Conservation (phyloP, 2,797 vertebrate species). For the Hylomyscus alleni region DNA sequence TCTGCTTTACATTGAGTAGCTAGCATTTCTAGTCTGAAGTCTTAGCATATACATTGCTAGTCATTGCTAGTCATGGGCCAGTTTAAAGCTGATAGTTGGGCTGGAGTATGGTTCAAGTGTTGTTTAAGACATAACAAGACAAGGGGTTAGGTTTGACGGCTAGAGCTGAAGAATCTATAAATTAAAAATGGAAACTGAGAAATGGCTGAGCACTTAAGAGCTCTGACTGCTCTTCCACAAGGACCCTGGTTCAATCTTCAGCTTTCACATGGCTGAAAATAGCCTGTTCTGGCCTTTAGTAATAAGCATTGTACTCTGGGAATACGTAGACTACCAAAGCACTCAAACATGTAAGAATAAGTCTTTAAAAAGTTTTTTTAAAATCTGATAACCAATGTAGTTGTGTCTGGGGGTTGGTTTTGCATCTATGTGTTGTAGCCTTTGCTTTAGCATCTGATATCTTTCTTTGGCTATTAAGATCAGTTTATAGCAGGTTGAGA, state of each 20-base stretch:
- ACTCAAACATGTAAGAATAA: neutral
- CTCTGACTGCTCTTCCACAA: neutral
- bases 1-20: slow-evolving; percentile 38
- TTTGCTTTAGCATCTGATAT: slow-evolving; percentile 31
- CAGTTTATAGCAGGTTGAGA: neutral
- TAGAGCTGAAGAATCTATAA: neutral
- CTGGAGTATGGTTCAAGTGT: neutral
- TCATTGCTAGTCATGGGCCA: neutral
- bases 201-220: neutral
- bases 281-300: neutral
- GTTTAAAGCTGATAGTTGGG: neutral
- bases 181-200: neutral
- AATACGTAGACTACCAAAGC: neutral
- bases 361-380: neutral
- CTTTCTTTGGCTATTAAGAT: neutral
- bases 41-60: neutral
- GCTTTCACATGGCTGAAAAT: neutral
- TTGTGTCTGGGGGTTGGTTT: neutral
- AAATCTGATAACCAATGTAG: neutral
- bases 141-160: neutral
- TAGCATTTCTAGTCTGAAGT: neutral
- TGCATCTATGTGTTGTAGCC: neutral
- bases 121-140: neutral
- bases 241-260: neutral
- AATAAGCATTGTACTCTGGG: neutral